A percentile compares a stretch with the other conserved stretches of the same genome.
phyloP scores from a whole-genome alignment of 2,888 invertebrate genomes.

The Chymomyza procnemis region DNA sequence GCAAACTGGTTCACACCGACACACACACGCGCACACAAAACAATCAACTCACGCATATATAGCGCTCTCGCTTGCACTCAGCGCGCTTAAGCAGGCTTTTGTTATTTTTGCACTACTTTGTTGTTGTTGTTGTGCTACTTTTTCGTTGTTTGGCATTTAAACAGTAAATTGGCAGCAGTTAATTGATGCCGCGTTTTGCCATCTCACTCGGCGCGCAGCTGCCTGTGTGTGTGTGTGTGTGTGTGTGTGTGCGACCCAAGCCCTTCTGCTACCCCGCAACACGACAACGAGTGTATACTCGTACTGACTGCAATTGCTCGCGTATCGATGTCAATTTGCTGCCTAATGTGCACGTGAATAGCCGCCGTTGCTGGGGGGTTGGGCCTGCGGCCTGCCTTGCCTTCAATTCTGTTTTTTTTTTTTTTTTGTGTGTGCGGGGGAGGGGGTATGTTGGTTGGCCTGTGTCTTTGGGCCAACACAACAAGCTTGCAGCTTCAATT shows the following conservation, averaged over 20 bases:
- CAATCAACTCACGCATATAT: conserved; percentile 19
- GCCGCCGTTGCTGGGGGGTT: too few relatives aligned
- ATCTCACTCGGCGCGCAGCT: conserved; percentile 7
- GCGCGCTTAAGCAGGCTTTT: conserved; percentile 42
- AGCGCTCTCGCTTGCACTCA: conserved; percentile 36
- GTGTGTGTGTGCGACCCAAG: background rate
- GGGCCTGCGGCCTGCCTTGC: background rate
- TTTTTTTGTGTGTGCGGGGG: too few relatives aligned
- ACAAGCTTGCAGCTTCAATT: background rate
- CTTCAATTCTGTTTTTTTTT: background rate
- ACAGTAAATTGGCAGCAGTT: conserved; percentile 78
- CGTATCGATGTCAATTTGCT: conserved; percentile 73
- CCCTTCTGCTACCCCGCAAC: conserved; percentile 1
- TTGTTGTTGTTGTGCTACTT: conserved; percentile 49
- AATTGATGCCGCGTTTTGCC: conserved; percentile 56
- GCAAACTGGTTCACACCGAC: conserved; percentile 56
- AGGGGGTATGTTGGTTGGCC: too few relatives aligned
- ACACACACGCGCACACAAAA: conserved; percentile 26
- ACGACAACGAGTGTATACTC: too few relatives aligned
- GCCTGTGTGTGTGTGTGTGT: conserved; percentile 6
- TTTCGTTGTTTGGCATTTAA: conserved; percentile 76
- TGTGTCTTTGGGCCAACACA: background rate
- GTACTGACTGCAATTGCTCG: conserved; percentile 25
- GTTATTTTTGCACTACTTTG: conserved; percentile 57
- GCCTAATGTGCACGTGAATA: conserved; percentile 72